A percentile compares a stretch with the other conserved stretches of the same genome.
phyloP scores from a whole-genome alignment of 2,888 invertebrate species.

The Ernsta delagoae region DNA sequence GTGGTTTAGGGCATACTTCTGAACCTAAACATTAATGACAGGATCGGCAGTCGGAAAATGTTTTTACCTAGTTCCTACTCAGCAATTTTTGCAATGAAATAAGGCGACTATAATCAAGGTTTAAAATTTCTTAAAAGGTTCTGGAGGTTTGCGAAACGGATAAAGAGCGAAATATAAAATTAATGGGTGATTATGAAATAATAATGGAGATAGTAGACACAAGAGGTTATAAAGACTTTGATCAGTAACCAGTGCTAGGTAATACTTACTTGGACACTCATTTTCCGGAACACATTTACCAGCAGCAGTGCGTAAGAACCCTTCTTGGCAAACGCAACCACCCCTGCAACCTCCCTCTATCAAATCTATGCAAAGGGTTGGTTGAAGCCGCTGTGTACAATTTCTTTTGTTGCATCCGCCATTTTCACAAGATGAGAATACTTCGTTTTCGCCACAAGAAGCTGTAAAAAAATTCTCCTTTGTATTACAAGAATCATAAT shows the following conservation, averaged over 20 bases:
- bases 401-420: constrained; percentile 4
- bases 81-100: too few relatives aligned
- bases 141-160: too few relatives aligned
- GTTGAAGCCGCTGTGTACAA: constrained; percentile 6
- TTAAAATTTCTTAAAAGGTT: too few relatives aligned
- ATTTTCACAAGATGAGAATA: constrained; percentile 6
- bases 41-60: too few relatives aligned
- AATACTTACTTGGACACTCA: constrained; percentile 4
- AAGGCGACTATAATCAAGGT: too few relatives aligned
- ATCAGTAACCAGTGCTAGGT: too few relatives aligned
- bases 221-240: too few relatives aligned
- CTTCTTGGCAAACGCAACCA: neutral
- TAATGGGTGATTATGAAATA: too few relatives aligned
- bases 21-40: neutral
- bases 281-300: constrained; percentile 5
- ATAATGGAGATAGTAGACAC: too few relatives aligned
- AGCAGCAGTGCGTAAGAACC: constrained; percentile 5
- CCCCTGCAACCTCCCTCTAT: constrained; percentile 1
- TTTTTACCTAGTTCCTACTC: too few relatives aligned
- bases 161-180: too few relatives aligned
- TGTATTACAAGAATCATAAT: too few relatives aligned
- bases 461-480: neutral
- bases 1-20: neutral
- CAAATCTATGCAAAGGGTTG: constrained; percentile 10
- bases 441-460: neutral